Percentiles rank a stretch among this genome's conserved stretches.
Evolutionary conservation across 92 coral and sea anemone species (phyloP).

Genomic region (Epizoanthus scotinus): DNA sequence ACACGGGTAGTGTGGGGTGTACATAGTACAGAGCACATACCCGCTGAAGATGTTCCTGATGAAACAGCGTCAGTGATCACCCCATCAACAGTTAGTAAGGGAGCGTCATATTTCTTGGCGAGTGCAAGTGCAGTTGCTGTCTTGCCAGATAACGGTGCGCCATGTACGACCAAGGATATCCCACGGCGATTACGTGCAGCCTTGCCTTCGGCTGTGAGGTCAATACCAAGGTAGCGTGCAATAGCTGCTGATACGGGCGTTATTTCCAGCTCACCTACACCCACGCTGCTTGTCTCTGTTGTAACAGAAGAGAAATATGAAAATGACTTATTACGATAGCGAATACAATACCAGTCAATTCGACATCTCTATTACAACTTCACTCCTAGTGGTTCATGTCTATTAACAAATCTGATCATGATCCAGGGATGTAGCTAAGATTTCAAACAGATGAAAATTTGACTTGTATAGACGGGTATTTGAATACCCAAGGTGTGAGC

Average conservation of each 20-base stretch:
- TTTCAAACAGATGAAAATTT: too few relatives aligned
- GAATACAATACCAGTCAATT: too few relatives aligned
- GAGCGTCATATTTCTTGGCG: slow-evolving; percentile 91
- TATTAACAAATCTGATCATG: too few relatives aligned
- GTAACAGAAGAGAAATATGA: not conserved
- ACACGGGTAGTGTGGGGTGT: not conserved
- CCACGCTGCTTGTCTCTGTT: slow-evolving; percentile 72
- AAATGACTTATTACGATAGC: too few relatives aligned
- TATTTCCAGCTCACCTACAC: slow-evolving; percentile 97
- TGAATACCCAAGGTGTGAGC: too few relatives aligned
- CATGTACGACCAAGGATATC: slow-evolving; percentile 84
- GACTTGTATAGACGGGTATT: too few relatives aligned
- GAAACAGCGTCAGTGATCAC: slow-evolving; percentile 92
- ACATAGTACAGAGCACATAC: slow-evolving; percentile 34
- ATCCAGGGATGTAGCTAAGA: too few relatives aligned
- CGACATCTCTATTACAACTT: too few relatives aligned
- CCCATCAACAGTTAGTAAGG: slow-evolving; percentile 84
- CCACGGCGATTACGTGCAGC: slow-evolving; percentile 99
- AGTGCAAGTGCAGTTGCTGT: slow-evolving; percentile 83
- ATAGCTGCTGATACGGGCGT: slow-evolving; percentile 99
- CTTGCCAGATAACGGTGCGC: slow-evolving; percentile 94
- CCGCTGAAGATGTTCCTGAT: slow-evolving; percentile 89
- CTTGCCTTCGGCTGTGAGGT: slow-evolving; percentile 93
- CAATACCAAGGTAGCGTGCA: slow-evolving; percentile 96
- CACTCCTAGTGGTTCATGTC: too few relatives aligned